Conservation (phyloP, 2,797 vertebrate genomes). For the Enteromius paludinosus region DNA sequence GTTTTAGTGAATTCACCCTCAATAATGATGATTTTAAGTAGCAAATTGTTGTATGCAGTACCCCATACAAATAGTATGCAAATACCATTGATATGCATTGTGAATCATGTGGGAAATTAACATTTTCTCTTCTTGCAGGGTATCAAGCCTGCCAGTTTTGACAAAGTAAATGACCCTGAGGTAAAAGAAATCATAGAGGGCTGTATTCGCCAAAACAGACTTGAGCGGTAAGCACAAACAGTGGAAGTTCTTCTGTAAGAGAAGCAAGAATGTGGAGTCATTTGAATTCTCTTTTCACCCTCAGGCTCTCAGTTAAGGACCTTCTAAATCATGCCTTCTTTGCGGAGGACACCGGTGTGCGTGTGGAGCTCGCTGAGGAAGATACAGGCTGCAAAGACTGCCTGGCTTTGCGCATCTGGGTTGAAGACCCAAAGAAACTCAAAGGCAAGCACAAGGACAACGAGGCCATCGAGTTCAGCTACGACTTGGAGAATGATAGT, state of each 20-base stretch:
- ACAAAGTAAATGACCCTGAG: constrained; percentile 94
- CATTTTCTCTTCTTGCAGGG: constrained; percentile 75
- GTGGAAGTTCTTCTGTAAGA: constrained; percentile 33
- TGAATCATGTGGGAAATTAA: background rate
- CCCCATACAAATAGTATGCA: background rate
- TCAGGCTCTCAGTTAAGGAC: constrained; percentile 90
- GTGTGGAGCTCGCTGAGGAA: constrained; percentile 93
- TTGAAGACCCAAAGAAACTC: constrained; percentile 94
- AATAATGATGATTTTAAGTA: background rate
- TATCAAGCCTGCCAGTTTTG: constrained; percentile 95
- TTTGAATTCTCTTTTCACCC: constrained; percentile 24
- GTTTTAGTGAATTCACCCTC: background rate
- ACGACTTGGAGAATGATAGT: constrained; percentile 89
- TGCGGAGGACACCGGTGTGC: constrained; percentile 92
- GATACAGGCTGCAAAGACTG: constrained; percentile 83
- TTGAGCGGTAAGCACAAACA: constrained; percentile 82
- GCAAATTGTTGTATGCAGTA: background rate
- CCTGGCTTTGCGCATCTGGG: constrained; percentile 91
- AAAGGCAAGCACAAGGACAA: constrained; percentile 99
- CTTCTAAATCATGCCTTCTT: constrained; percentile 92
- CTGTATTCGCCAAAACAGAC: constrained; percentile 92
- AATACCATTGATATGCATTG: background rate
- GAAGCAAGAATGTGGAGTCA: background rate
- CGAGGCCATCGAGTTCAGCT: constrained; percentile 96
- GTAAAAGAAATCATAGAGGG: constrained; percentile 96